Percentiles rank a stretch among this genome's conserved stretches.
Evolutionary conservation across 2,888 invertebrate genomes (phyloP).

Genomic region (Vannuccia rotundouncinata): DNA sequence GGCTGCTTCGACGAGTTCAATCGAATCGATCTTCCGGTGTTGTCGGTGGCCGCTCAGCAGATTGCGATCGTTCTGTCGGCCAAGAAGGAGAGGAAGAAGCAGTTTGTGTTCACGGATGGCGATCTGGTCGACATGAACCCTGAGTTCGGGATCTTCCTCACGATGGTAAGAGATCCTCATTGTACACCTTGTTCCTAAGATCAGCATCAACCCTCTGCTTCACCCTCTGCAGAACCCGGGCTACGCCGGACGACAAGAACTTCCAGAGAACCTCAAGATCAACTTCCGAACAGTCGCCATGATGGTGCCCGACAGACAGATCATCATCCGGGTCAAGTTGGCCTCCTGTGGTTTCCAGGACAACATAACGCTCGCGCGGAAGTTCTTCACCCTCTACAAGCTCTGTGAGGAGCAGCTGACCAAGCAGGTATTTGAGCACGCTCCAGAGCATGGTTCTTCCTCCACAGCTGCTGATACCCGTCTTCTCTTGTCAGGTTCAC

Average conservation of each 20-base stretch:
- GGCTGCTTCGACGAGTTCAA: constrained; percentile 97
- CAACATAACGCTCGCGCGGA: constrained; percentile 54
- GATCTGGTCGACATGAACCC: constrained; percentile 85
- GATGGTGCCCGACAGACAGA: constrained; percentile 58
- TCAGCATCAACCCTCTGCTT: background rate
- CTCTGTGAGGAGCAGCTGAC: constrained; percentile 58
- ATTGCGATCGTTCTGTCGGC: constrained; percentile 79
- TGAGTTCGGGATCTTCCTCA: constrained; percentile 92
- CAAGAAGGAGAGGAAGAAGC: constrained; percentile 83
- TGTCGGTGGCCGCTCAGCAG: constrained; percentile 91
- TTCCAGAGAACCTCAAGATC: constrained; percentile 58
- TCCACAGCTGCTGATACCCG: too few species aligned
- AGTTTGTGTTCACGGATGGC: constrained; percentile 86
- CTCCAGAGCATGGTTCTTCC: too few species aligned
- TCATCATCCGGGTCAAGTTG: constrained; percentile 57
- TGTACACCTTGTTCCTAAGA: background rate
- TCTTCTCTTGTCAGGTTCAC: constrained; percentile 57
- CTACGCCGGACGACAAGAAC: constrained; percentile 57
- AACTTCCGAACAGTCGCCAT: constrained; percentile 57
- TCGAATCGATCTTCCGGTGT: constrained; percentile 79
- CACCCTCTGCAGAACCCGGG: constrained; percentile 58
- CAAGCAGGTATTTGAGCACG: constrained; percentile 50
- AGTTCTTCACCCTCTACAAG: constrained; percentile 57
- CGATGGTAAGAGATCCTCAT: constrained; percentile 66
- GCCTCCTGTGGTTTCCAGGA: constrained; percentile 57